Evolutionary conservation across 2,888 invertebrate genomes (phyloP).

Genomic region (Sphaerophoria taeniata): DNA sequence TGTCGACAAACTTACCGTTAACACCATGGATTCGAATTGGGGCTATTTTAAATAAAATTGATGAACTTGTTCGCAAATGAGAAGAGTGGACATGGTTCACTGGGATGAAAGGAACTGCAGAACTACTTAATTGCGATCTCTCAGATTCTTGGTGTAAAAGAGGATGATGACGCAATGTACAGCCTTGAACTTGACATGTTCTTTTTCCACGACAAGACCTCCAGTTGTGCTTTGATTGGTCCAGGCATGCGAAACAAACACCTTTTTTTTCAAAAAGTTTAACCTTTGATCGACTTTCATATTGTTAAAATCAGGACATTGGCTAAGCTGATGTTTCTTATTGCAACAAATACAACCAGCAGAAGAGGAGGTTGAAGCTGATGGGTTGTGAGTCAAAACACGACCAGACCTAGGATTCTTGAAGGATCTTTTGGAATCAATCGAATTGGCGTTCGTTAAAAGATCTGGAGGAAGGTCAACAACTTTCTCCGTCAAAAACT

Average conservation of each 20-base stretch:
- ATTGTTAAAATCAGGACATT: slow-evolving; percentile 16
- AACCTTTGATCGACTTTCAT: slow-evolving; percentile 10
- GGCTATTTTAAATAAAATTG: slow-evolving; percentile 29
- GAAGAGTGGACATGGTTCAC: not conserved
- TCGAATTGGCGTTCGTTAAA: not conserved
- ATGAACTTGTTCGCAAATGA: slow-evolving; percentile 2
- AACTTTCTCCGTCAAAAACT: slow-evolving; percentile 29
- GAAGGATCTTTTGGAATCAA: not conserved
- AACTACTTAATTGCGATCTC: not conserved
- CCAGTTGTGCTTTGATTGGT: slow-evolving; percentile 19
- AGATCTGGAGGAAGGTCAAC: slow-evolving; percentile 24
- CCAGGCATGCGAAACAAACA: slow-evolving; percentile 17
- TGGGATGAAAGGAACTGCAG: slow-evolving; percentile 22
- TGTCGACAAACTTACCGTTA: slow-evolving; percentile 4
- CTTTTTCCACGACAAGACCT: slow-evolving; percentile 5
- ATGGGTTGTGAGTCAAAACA: slow-evolving; percentile 9
- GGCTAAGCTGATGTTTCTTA: not conserved
- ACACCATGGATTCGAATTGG: slow-evolving; percentile 22
- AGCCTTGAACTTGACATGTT: not conserved
- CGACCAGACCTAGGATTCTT: not conserved
- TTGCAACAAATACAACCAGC: not conserved
- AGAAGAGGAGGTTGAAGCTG: not conserved
- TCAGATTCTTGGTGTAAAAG: not conserved
- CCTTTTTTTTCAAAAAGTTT: not conserved
- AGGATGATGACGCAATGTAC: slow-evolving; percentile 22